Evolutionary conservation across 2,113 vertebrate genomes (phyloP), one percentile per base, ranked within the genome.

Genomic region (Brachirus orientalis): DNA sequence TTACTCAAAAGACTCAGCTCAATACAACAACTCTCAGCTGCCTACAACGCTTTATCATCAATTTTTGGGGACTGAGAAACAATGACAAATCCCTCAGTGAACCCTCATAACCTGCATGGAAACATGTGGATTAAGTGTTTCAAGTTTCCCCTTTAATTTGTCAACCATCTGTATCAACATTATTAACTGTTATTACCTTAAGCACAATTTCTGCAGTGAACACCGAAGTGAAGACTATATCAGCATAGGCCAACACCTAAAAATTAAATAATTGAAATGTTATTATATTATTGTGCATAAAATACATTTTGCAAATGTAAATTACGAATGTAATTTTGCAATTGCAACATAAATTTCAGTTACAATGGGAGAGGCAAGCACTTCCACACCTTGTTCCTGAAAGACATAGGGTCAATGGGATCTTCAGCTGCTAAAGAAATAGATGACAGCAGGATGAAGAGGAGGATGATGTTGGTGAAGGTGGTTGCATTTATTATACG

Each of bases 381-480:
- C 33, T 10, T 72, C 72, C n/a, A n/a, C n/a, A 97, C 96, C 96
- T 96, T 61, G 72, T 98, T 98, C 46, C 95, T 93, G 87, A 95
- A 93, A 13, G 96, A 98, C 53, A 94, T 91, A 0, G 95, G 93
- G 47, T 94, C 93, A 44, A 98, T 96, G 54, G 96, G 96, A 74
- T 98, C 96, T 79, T 98, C 96, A 0, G 96, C 96, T 0, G 96
- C 96, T 72, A 98, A 77, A 0, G 96, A 96, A 20, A 97, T 92
- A 1, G 96, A 97, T 82, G 95, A 97, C 65, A 98, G 93, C 66
- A 98, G 87, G 80, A 98, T 98, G 93, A 98, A 98, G 77, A 98
- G 95, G 54, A 98, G 93, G 90, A 98, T 98, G 90, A 98, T 96
- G 89, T 98, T 98, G 90, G 96, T 98, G 88, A 98, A 98, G 86